Base-by-base conservation (phyloP, 2,888 invertebrate genomes). In the Beris morrisii region DNA sequence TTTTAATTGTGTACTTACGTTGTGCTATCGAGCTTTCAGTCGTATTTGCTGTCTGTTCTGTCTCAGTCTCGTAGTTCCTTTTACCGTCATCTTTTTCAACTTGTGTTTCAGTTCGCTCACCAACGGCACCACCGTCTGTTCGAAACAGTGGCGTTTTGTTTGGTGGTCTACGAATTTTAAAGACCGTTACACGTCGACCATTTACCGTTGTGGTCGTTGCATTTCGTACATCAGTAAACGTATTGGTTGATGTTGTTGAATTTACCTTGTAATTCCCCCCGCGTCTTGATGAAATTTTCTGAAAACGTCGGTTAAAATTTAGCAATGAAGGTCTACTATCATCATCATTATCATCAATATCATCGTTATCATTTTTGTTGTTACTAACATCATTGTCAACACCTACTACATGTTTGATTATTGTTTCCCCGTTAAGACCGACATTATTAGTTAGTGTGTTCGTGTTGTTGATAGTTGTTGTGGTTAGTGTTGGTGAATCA, bases 321-420 rank as follows among this genome's bases (percentile, higher is more conserved):
- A 61, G 61, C 61, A 61, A 61, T 5, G 50, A 30, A 15, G 61
- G 61, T 50, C 61, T 50, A 61, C 61, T 61, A 38, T 30, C 22
- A 52, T 61, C 66, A 28, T 48, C 45, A 45, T 52, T 74, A 0
- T 75, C 71, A 1, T 72, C 73, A 52, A 76, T 76, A 12, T 71
- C 71, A 64, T 70, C 70, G 1, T 11, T 64, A 11, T 68, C 70
- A 4, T 63, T 68, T 61, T 74, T 72, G 0, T 73, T 67, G 3
- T 74, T 50, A 11, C 38, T 12, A 32, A 44, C 59, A 66, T 54
- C 61, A 50, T 48, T 28, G 46, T 58, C 64, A 57, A 46, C 50
- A 59, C 46, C 59, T 59, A 59, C 59, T 52, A 50, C 32, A 50
- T 61, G 61, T 61, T 61, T 61, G 50, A 50, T 50, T 61, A 61